Evolutionary conservation across 2,888 invertebrate genomes (phyloP).

Genomic region (Drosophila niveifrons): DNA sequence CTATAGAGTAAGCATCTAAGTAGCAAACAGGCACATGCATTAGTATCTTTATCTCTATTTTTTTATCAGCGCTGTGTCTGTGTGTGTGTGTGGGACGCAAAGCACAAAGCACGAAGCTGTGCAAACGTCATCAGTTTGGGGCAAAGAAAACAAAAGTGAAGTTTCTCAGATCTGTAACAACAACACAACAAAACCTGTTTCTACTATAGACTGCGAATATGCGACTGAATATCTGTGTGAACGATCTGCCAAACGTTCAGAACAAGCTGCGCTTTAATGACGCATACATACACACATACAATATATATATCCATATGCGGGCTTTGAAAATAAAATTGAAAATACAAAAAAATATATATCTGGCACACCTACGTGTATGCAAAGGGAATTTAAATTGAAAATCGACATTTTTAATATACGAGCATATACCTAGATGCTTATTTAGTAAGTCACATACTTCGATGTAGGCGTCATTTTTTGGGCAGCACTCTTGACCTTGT

Average conservation of each 20-base stretch:
- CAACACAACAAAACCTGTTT: conserved; percentile 22
- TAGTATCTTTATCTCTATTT: conserved; percentile 25
- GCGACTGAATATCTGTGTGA: conserved; percentile 38
- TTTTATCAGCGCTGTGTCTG: conserved; percentile 46
- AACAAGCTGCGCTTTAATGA: conserved; percentile 50
- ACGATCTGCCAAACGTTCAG: conserved; percentile 38
- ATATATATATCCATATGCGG: conserved; percentile 4
- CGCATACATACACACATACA: conserved; percentile 18
- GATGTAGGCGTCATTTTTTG: conserved; percentile 32
- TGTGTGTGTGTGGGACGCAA: conserved; percentile 42
- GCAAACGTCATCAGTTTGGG: conserved; percentile 54
- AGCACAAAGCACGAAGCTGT: conserved; percentile 16
- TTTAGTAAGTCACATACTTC: conserved; percentile 8
- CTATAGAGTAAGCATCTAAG: neutral
- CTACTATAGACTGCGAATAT: conserved; percentile 10
- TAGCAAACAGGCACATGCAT: conserved; percentile 5
- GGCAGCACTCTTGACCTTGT: conserved; percentile 52
- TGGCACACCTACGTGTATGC: conserved; percentile 46
- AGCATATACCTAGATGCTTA: conserved; percentile 5
- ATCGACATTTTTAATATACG: conserved; percentile 4
- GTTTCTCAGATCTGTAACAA: conserved; percentile 39
- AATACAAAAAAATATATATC: conserved; percentile 10
- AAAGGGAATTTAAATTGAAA: conserved; percentile 46
- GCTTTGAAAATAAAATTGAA: conserved; percentile 4
- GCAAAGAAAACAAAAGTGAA: conserved; percentile 71